phyloP scores from a whole-genome alignment of 2,113 vertebrate genomes.

The Asarcornis scutulata region DNA sequence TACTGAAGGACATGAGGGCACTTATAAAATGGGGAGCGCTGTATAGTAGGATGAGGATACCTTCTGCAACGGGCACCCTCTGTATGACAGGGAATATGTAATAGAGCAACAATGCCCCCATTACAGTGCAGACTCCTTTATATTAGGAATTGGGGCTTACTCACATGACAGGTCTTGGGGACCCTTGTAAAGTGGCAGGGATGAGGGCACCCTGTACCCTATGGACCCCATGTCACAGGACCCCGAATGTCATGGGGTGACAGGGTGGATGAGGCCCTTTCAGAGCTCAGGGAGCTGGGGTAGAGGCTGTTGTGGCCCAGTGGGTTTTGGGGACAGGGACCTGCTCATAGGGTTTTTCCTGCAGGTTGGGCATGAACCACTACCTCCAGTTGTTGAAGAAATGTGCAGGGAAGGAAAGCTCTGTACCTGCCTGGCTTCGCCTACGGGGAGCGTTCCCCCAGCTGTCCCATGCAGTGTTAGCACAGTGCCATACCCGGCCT shows the following conservation, averaged over 20 bases:
- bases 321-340: background rate
- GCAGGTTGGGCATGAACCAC: constrained; percentile 89
- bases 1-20: too few relatives aligned
- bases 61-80: too few relatives aligned
- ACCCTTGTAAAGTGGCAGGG: too few relatives aligned
- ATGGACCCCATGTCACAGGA: background rate
- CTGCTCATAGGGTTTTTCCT: constrained; percentile 3
- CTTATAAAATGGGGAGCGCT: too few relatives aligned
- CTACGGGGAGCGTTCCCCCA: constrained; percentile 81
- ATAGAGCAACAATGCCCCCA: too few relatives aligned
- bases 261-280: rapidly evolving
- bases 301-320: rapidly evolving
- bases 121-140: background rate
- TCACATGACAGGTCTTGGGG: too few relatives aligned
- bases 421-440: constrained; percentile 89
- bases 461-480: background rate
- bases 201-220: background rate
- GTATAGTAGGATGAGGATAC: too few relatives aligned
- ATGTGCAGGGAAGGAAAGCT: constrained; percentile 86
- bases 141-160: background rate
- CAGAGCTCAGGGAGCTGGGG: rapidly evolving
- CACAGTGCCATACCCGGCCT: background rate
- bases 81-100: too few relatives aligned
- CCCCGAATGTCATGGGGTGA: background rate
- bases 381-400: constrained; percentile 83